A percentile compares a stretch with the other conserved stretches of the same genome.
Conservation (phyloP, 1,140 invertebrate species). For the Lasaia peninsularis region DNA sequence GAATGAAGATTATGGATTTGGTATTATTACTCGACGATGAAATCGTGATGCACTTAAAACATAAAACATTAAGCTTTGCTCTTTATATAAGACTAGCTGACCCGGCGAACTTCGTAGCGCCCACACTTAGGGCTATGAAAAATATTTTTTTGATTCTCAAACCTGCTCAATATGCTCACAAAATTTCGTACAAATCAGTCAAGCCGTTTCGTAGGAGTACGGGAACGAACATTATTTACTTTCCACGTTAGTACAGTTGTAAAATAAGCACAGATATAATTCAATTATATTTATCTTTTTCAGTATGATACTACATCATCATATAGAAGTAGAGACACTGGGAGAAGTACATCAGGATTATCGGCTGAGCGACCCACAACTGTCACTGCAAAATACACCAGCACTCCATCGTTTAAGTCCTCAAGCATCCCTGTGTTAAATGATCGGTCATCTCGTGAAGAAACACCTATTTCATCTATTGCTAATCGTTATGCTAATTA, state of each 20-base stretch:
- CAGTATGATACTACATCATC: conserved; percentile 63
- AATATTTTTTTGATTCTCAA: no score
- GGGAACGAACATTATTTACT: conserved; percentile 1
- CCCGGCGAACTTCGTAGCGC: no score
- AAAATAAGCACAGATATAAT: no score
- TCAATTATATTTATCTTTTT: conserved; percentile 30
- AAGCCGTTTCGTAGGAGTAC: no score
- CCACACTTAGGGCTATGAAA: no score
- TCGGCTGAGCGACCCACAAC: conserved; percentile 49
- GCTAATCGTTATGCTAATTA: conserved; percentile 56
- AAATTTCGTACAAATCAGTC: no score
- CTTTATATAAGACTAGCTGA: conserved; percentile 3
- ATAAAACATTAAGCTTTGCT: conserved; percentile 11
- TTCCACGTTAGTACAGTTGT: not conserved
- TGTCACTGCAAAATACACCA: conserved; percentile 62
- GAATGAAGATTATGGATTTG: conserved; percentile 48
- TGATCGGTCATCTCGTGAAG: conserved; percentile 51
- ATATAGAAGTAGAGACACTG: conserved; percentile 48
- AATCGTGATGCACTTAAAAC: conserved; percentile 15
- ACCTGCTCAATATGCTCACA: no score
- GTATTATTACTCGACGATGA: conserved; percentile 25
- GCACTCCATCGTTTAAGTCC: conserved; percentile 56
- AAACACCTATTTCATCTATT: conserved; percentile 59
- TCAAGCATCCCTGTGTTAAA: conserved; percentile 61
- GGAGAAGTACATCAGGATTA: conserved; percentile 32